Evolutionary conservation across 2,797 vertebrate genomes (phyloP).

Genomic region (Tenualosa ilisha): DNA sequence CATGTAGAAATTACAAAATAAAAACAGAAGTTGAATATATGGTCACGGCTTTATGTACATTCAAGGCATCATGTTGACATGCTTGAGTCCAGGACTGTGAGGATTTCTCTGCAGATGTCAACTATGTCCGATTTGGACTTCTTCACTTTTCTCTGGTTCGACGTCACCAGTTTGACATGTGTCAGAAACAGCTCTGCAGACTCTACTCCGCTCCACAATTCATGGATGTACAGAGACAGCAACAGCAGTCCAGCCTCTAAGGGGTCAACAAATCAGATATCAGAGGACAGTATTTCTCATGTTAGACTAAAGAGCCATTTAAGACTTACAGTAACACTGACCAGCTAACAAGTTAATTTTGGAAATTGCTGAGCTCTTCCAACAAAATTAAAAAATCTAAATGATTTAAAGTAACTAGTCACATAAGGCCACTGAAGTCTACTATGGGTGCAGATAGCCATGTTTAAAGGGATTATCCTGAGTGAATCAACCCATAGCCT

Average conservation of each 20-base stretch:
- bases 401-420: neutral
- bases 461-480: neutral
- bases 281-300: neutral
- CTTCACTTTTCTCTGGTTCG: slow-evolving; percentile 47
- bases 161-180: slow-evolving; percentile 64
- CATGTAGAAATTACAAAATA: neutral
- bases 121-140: slow-evolving; percentile 48
- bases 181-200: slow-evolving; percentile 68
- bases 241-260: slow-evolving; percentile 69
- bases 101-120: slow-evolving; percentile 67
- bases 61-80: slow-evolving; percentile 32
- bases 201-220: slow-evolving; percentile 70
- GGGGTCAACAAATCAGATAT: slow-evolving; percentile 36
- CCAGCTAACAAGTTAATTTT: neutral
- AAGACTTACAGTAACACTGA: neutral
- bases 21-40: neutral
- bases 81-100: slow-evolving; percentile 26
- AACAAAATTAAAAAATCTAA: neutral
- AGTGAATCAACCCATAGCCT: no score
- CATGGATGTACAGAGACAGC: slow-evolving; percentile 69
- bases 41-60: slow-evolving; percentile 22
- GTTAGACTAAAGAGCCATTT: neutral
- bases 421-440: neutral
- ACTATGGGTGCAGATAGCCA: neutral
- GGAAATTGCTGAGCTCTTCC: neutral